Conservation (phyloP, 2,888 invertebrate genomes). For the Mesodorylaimus sp. region DNA sequence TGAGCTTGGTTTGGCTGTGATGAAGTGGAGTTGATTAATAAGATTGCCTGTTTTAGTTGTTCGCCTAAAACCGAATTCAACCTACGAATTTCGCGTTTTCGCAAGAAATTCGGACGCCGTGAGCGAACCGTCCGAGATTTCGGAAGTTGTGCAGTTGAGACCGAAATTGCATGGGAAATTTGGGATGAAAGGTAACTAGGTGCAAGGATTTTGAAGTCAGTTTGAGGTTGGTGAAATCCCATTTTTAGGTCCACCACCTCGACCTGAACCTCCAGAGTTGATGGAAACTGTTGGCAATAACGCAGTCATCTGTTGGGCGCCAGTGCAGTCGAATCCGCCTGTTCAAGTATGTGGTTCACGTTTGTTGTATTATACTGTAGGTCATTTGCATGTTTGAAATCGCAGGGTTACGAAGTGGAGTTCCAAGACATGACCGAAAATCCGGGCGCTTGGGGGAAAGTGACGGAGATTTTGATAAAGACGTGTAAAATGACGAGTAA, state of each 20-base stretch:
- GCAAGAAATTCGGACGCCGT: constrained; percentile 16
- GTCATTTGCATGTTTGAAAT: no score
- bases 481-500: constrained; percentile 27
- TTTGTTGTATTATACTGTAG: no score
- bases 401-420: constrained; percentile 29
- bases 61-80: constrained; percentile 22
- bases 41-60: not conserved
- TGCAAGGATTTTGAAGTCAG: not conserved
- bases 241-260: constrained; percentile 17
- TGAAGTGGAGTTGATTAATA: not conserved
- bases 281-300: constrained; percentile 10
- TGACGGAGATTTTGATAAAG: constrained; percentile 25
- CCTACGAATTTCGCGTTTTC: constrained; percentile 28
- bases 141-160: constrained; percentile 21
- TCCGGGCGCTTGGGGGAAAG: constrained; percentile 21
- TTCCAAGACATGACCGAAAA: constrained; percentile 25
- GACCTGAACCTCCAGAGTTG: constrained; percentile 24
- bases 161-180: constrained; percentile 15
- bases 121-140: constrained; percentile 19
- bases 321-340: constrained; percentile 24
- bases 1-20: not conserved
- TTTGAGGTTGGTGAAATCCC: not conserved
- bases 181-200: no score
- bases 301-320: constrained; percentile 26
- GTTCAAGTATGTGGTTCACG: no score